phyloP scores from a whole-genome alignment of 2,888 invertebrate genomes.

The Diplazon laetatorius region DNA sequence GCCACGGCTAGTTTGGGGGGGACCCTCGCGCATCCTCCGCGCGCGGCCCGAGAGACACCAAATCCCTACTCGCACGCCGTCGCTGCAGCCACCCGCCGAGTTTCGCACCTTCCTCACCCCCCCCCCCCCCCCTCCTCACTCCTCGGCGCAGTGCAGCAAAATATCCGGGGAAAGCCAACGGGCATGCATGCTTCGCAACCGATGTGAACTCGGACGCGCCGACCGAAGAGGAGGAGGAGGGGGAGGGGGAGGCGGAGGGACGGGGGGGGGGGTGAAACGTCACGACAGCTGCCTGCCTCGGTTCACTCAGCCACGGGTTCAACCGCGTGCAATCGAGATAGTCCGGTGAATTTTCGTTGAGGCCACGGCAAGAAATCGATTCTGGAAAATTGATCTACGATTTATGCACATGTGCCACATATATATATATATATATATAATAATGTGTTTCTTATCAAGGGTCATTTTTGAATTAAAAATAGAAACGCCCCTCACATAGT shows the following conservation, averaged over 20 bases:
- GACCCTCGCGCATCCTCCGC: conserved; percentile 3
- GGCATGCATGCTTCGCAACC: conserved; percentile 41
- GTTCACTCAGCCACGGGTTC: not conserved
- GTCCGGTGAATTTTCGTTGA: too few species aligned
- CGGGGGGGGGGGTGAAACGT: conserved; percentile 17
- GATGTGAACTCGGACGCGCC: conserved; percentile 46
- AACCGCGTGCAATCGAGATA: too few species aligned
- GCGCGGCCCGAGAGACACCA: too few species aligned
- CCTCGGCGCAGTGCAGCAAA: conserved; percentile 64
- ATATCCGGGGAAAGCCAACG: conserved; percentile 55
- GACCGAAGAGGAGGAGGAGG: conserved; percentile 42
- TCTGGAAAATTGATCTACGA: conserved; percentile 60
- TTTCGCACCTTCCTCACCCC: conserved; percentile 36
- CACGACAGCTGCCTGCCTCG: conserved; percentile 32
- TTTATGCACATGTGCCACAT: conserved; percentile 48
- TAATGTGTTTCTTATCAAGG: too few species aligned
- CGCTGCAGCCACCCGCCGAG: conserved; percentile 51
- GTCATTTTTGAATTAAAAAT: too few species aligned
- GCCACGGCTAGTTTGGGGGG: conserved; percentile 38
- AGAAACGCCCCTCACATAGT: too few species aligned
- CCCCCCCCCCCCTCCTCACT: conserved; percentile 45
- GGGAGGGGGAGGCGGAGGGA: conserved; percentile 32
- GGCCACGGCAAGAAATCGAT: too few species aligned
- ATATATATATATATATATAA: too few species aligned
- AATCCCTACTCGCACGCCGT: conserved; percentile 25